A percentile compares a stretch with the other conserved stretches of the same genome.
Evolutionary conservation across 1,140 invertebrate species (phyloP).

Genomic region (Drosophila eugracilis): DNA sequence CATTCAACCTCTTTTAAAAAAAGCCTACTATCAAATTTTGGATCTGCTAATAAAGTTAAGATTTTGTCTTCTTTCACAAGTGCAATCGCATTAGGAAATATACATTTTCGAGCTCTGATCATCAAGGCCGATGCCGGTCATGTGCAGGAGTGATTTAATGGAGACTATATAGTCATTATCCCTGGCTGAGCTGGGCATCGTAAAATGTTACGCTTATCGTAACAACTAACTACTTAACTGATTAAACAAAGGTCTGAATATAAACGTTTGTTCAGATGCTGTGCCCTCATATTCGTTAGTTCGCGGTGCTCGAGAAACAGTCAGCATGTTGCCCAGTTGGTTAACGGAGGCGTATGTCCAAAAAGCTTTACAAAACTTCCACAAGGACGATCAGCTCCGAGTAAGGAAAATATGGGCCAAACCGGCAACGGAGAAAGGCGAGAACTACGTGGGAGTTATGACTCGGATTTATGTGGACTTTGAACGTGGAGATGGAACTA

Average conservation of each 20-base stretch:
- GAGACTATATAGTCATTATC: conserved; percentile 2
- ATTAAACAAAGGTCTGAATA: conserved; percentile 36
- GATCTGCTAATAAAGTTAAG: no score
- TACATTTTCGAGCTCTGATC: no score
- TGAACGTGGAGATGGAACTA: neutral
- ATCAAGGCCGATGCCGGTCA: no score
- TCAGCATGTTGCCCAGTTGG: conserved; percentile 53
- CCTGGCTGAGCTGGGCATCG: neutral
- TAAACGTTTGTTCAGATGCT: conserved; percentile 10
- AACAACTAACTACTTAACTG: conserved; percentile 1
- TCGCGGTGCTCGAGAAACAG: conserved; percentile 3
- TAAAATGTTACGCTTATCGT: conserved; percentile 6
- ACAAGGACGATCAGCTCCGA: conserved; percentile 49
- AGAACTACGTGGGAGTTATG: conserved; percentile 69
- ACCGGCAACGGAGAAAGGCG: conserved; percentile 62
- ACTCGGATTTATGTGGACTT: conserved; percentile 66
- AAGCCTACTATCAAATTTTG: no score
- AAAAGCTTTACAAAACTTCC: conserved; percentile 26
- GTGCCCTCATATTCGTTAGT: conserved; percentile 1
- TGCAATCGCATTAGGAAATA: no score
- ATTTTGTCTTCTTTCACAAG: no score
- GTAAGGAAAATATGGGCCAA: conserved; percentile 47
- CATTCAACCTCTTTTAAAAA: no score
- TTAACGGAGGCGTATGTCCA: conserved; percentile 66
- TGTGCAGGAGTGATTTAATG: conserved; percentile 4